Evolutionary conservation across 2,797 vertebrate genomes (phyloP), one percentile per base, ranked within the genome.

Genomic region (Apogon talboti): DNA sequence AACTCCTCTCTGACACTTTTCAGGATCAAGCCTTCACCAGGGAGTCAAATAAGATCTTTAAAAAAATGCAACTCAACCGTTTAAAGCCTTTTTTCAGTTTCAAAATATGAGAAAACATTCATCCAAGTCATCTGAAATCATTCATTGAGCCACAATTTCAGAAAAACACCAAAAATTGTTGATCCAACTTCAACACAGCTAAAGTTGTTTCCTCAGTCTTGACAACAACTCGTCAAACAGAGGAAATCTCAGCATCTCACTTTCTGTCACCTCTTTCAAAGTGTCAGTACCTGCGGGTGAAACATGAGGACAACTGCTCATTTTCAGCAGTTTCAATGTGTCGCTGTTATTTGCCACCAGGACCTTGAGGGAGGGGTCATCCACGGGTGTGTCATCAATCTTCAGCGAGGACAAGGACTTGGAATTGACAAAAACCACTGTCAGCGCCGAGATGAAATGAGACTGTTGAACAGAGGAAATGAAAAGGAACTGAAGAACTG

Each of bases 271-370:
- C 24, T 28, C 24, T 28, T 28, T 28, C 24, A 28, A 28, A 28
- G 24, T 28, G 24, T 28, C 24, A 28, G 71, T 93, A 99, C 98
- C 98, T 94, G 97, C 97, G 66, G 98, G 98, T 75, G 98, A 98
- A 79, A 99, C 97, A 11, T 99, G 97, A 77, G 97, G 98, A 79
- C 98, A 99, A 85, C 98, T 99, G 94, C 95, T 99, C 98, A 99
- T 99, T 90, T 99, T 99, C 80, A 99, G 89, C 68, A 99, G 87
- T 68, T 95, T 99, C 40, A 99, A 92, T 0, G 98, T 99, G 80
- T 99, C 96, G 0, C 98, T 98, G 91, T 99, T 99, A 85, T 99
- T 99, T 75, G 97, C 98, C 87, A 99, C 98, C 52, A 94, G 77
- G 46, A 94, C 93, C 88, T 99, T 99, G 30, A 99, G 94, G 24